Evolutionary conservation across 1,140 invertebrate species (phyloP).

Genomic region (Megathymus violae): DNA sequence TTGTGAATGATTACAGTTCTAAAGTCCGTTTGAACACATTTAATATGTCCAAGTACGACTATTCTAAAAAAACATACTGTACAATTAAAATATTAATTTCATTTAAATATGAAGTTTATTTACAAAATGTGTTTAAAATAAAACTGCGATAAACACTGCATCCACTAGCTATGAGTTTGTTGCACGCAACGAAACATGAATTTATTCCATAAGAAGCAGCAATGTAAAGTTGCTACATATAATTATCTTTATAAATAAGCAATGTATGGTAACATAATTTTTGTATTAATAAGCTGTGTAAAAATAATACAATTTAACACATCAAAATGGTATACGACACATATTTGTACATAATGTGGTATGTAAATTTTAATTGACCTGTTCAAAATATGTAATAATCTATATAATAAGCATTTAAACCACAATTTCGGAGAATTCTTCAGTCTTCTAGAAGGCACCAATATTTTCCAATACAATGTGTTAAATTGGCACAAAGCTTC

Average conservation of each 20-base stretch:
- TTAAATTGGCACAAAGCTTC: conserved; percentile 54
- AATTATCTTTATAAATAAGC: conserved; percentile 33
- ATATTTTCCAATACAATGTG: conserved; percentile 40
- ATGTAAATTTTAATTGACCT: conserved; percentile 29
- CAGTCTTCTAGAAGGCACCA: conserved; percentile 75
- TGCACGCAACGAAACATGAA: too few species aligned
- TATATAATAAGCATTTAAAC: conserved; percentile 39
- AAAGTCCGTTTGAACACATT: too few species aligned
- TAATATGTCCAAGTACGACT: too few species aligned
- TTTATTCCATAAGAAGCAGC: conserved; percentile 48
- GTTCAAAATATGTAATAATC: conserved; percentile 23
- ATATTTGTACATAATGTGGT: conserved; percentile 20
- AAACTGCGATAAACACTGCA: conserved; percentile 30
- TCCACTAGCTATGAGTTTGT: conserved; percentile 2
- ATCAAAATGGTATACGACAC: conserved; percentile 34
- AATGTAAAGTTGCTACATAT: conserved; percentile 52
- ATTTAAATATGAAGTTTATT: conserved; percentile 27
- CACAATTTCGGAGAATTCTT: conserved; percentile 39
- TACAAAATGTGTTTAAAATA: conserved; percentile 37
- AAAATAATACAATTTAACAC: conserved; percentile 28
- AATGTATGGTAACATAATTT: conserved; percentile 61
- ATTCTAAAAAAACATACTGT: neutral
- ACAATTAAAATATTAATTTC: conserved; percentile 4
- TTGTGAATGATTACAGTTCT: too few species aligned
- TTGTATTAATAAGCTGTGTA: conserved; percentile 51